Percentiles rank a stretch among this genome's conserved stretches.
These are phyloP conservation scores for Cyclopterus lumpus DNA, from an alignment of 2,797 vertebrate genomes.

Conservation along the genomic window DNA sequence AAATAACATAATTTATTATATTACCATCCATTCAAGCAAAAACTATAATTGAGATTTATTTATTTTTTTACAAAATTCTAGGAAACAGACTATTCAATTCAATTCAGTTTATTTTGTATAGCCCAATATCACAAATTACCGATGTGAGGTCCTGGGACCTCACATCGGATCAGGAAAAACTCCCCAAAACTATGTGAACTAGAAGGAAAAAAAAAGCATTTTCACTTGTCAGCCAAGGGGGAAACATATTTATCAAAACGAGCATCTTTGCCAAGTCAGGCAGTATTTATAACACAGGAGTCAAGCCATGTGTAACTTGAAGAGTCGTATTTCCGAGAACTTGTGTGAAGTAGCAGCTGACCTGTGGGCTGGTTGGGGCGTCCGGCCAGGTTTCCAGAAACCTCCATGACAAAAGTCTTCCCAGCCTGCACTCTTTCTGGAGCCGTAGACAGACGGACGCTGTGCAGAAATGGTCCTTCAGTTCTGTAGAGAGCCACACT, in stretches of 20 bases:
- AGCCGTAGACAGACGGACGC: slow-evolving; percentile 47
- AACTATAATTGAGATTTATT: not conserved
- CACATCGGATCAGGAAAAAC: no score
- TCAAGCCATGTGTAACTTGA: not conserved
- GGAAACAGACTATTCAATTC: no score
- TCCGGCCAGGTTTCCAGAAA: slow-evolving; percentile 70
- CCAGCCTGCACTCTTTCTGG: slow-evolving; percentile 54
- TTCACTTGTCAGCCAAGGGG: not conserved
- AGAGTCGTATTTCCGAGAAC: slow-evolving; percentile 5
- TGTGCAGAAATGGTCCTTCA: slow-evolving; percentile 67
- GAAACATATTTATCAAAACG: not conserved
- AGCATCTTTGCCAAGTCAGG: not conserved
- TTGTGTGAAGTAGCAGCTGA: slow-evolving; percentile 49
- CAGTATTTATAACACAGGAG: not conserved
- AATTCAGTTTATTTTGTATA: no score
- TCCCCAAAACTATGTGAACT: no score
- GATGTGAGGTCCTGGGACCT: no score
- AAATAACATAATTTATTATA: not conserved
- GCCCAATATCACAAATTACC: no score
- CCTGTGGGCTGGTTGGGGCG: slow-evolving; percentile 60
- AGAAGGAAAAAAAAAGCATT: not conserved
- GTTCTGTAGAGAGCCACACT: slow-evolving; percentile 63
- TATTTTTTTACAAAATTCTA: not conserved
- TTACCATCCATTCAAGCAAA: not conserved
- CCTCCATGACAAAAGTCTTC: slow-evolving; percentile 54